These are phyloP conservation scores for Pemphredon lugubris DNA, from an alignment of 2,888 invertebrate genomes.

Conservation along the genomic window DNA sequence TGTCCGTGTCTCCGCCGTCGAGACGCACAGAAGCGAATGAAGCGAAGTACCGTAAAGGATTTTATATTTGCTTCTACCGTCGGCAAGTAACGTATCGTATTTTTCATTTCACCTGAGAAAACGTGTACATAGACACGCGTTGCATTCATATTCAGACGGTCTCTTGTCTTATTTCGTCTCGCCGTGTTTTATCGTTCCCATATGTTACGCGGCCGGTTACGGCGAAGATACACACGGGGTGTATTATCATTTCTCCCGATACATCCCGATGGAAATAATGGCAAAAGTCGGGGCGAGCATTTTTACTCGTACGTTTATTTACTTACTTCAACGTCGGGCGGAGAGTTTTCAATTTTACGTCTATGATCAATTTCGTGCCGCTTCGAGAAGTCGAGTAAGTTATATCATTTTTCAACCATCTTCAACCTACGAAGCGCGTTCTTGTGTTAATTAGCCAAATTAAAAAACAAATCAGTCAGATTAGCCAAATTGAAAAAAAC, in stretches of 20 bases:
- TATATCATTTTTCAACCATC: too few species aligned
- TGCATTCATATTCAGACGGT: constrained; percentile 42
- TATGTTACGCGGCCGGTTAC: constrained; percentile 42
- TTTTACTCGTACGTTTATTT: too few species aligned
- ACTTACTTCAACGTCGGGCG: too few species aligned
- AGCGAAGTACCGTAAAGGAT: constrained; percentile 36
- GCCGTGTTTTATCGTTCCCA: constrained; percentile 43
- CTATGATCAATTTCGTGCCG: too few species aligned
- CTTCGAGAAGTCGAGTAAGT: too few species aligned
- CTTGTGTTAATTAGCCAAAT: too few species aligned
- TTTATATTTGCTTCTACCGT: constrained; percentile 49
- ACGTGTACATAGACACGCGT: constrained; percentile 39
- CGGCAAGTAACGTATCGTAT: constrained; percentile 47
- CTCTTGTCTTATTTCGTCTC: constrained; percentile 48
- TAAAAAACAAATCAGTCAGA: too few species aligned
- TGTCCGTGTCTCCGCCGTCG: too few species aligned
- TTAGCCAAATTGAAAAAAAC: too few species aligned
- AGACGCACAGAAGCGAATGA: not conserved
- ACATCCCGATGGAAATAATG: not conserved
- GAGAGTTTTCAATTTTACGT: too few species aligned
- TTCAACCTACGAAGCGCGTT: too few species aligned
- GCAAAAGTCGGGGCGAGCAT: not conserved
- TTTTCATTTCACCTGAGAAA: constrained; percentile 49
- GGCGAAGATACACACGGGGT: constrained; percentile 35
- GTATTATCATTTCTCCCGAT: constrained; percentile 1